Percentiles rank a stretch among this genome's conserved stretches.
Evolutionary conservation across 2,888 invertebrate genomes (phyloP).

Genomic region (Apomyelois bistriatella): DNA sequence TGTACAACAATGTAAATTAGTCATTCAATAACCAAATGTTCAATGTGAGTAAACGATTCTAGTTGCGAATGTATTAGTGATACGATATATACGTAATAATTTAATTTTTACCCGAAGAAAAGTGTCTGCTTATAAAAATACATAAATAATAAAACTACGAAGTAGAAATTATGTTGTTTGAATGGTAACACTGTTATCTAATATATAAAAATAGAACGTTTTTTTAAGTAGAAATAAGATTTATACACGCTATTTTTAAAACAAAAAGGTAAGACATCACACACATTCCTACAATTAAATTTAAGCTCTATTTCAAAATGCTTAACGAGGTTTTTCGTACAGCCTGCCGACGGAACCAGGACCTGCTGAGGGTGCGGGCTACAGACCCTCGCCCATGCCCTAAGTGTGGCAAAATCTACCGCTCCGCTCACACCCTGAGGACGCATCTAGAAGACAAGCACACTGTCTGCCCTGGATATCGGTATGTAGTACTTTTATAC

Average conservation of each 20-base stretch:
- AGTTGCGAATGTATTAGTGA: slow-evolving; percentile 79
- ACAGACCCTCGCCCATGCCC: slow-evolving; percentile 96
- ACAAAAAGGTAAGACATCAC: slow-evolving; percentile 22
- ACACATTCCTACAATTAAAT: slow-evolving; percentile 24
- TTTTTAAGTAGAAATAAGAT: neutral
- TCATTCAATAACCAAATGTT: slow-evolving; percentile 77
- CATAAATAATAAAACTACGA: slow-evolving; percentile 76
- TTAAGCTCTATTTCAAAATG: neutral
- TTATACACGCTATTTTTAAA: neutral
- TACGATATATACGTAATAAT: slow-evolving; percentile 78
- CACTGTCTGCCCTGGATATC: slow-evolving; percentile 94
- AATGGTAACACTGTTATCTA: slow-evolving; percentile 5
- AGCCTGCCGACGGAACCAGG: slow-evolving; percentile 87
- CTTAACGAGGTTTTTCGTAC: slow-evolving; percentile 22
- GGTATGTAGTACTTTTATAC: too few species aligned
- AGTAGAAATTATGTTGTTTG: slow-evolving; percentile 49
- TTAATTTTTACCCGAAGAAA: slow-evolving; percentile 76
- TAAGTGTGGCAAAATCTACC: slow-evolving; percentile 95
- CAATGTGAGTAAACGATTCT: slow-evolving; percentile 77
- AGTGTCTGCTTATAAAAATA: slow-evolving; percentile 77
- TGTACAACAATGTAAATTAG: slow-evolving; percentile 62
- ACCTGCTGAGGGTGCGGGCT: slow-evolving; percentile 91
- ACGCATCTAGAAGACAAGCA: slow-evolving; percentile 96
- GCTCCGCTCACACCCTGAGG: slow-evolving; percentile 93
- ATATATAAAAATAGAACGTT: too few species aligned